Conservation (phyloP, 2,113 vertebrate species). For the Neomonachus schauinslandi region DNA sequence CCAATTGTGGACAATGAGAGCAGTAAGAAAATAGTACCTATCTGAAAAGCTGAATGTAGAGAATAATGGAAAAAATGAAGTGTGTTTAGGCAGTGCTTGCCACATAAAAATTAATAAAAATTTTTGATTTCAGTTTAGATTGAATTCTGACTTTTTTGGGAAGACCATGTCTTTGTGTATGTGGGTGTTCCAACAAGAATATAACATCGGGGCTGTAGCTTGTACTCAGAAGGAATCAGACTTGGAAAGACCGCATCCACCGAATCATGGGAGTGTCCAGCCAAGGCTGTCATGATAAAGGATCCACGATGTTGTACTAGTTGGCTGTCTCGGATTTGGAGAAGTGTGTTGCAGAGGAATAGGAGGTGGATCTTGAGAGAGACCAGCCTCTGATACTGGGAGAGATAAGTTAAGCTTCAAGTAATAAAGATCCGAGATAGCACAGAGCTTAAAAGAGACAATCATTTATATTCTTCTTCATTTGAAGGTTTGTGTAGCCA, state of each 20-base stretch:
- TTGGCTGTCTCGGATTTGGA: neutral
- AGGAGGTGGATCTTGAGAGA: neutral
- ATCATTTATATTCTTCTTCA: neutral
- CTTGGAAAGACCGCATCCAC: neutral
- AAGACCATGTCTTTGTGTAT: neutral
- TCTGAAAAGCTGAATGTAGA: neutral
- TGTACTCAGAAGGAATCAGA: neutral
- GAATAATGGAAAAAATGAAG: neutral
- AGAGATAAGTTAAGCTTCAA: neutral
- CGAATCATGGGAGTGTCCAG: neutral
- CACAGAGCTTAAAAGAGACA: neutral
- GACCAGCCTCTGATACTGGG: neutral
- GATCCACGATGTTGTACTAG: neutral
- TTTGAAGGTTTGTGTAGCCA: neutral
- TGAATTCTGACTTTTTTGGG: neutral
- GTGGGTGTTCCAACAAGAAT: neutral
- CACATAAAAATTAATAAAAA: neutral
- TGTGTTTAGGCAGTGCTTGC: neutral
- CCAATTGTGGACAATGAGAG: neutral
- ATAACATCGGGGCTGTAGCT: neutral
- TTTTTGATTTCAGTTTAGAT: conserved; percentile 16
- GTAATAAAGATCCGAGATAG: neutral
- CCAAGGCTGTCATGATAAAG: neutral
- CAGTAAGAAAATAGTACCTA: neutral
- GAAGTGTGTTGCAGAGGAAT: neutral